Base-by-base conservation (phyloP, 2,797 vertebrate genomes). In the Lepus oiostolus region DNA sequence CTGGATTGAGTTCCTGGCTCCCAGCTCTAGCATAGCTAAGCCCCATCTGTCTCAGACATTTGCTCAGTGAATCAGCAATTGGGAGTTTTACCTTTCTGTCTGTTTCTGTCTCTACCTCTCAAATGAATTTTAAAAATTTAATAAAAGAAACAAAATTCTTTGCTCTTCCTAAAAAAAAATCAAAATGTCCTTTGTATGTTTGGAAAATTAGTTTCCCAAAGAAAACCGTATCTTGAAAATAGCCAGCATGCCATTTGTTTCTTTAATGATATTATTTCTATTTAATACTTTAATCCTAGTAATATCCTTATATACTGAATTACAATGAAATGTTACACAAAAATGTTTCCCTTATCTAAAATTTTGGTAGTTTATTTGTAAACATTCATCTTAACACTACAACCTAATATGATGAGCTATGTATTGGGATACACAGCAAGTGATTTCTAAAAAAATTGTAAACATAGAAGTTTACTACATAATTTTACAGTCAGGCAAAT, bases 301-400 rank as follows among this genome's bases (percentile, higher is more conserved):
- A 65, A 76, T 82, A 10, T 0, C 12, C 62, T 62, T 82, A 26
- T 75, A 22, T 38, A 85, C 91, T 50, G 7, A 88, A 47, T 58
- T 75, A 79, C 12, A 75, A 26, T 90, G 63, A 62, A 90, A 83
- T 87, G 74, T 5, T 74, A 67, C 67, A 75, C 16, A 87, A 58
- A 9, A 74, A 62, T 21, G 70, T 54, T 22, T 75, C 13, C 11
- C 72, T 50, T 74, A 42, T 84, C 47, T 26, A 32, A 52, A 79
- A 21, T 70, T 68, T 84, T 38, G 1, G 54, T 52, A 58, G 5
- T 91, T 74, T 79, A 38, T 35, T 91, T 79, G 54, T 82, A 72
- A 90, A 35, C 3, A 52, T 42, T 80, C 50, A 22, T n/a, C 4
- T 63, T 38, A 85, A 65, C 3, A 76, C 17, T 9, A 2, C 9